phyloP scores from a whole-genome alignment of 2,113 vertebrate genomes.

The Cepphus grylle region DNA sequence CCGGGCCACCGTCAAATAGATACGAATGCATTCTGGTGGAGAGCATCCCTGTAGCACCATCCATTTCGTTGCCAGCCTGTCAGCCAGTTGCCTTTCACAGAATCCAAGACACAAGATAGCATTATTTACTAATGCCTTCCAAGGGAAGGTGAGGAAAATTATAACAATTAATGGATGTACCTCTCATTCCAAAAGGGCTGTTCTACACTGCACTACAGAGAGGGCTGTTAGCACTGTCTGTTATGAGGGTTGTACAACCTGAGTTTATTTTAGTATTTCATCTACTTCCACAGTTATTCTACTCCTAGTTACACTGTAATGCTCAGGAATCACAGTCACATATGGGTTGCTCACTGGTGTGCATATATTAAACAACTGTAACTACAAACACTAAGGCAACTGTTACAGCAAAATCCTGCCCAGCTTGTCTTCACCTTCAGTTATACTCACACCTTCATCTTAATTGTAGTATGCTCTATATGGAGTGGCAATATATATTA shows the following conservation, averaged over 20 bases:
- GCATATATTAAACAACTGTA: neutral
- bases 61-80: constrained; percentile 82
- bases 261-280: neutral
- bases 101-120: constrained; percentile 5
- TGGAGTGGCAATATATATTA: neutral
- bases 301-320: neutral
- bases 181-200: neutral
- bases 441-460: neutral
- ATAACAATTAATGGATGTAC: neutral
- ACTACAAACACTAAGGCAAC: neutral
- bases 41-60: constrained; percentile 82
- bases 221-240: neutral
- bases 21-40: constrained; percentile 82
- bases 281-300: neutral
- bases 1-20: constrained; percentile 85
- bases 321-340: neutral
- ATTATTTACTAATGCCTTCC: neutral
- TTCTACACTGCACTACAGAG: neutral
- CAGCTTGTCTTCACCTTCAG: neutral
- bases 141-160: neutral
- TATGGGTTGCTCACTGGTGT: neutral
- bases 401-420: neutral
- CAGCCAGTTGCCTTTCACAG: constrained; percentile 76
- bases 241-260: neutral
- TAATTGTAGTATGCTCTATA: neutral